These are phyloP conservation scores for Chymomyza procnemis DNA, from an alignment of 2,888 invertebrate genomes.

Conservation along the genomic window DNA sequence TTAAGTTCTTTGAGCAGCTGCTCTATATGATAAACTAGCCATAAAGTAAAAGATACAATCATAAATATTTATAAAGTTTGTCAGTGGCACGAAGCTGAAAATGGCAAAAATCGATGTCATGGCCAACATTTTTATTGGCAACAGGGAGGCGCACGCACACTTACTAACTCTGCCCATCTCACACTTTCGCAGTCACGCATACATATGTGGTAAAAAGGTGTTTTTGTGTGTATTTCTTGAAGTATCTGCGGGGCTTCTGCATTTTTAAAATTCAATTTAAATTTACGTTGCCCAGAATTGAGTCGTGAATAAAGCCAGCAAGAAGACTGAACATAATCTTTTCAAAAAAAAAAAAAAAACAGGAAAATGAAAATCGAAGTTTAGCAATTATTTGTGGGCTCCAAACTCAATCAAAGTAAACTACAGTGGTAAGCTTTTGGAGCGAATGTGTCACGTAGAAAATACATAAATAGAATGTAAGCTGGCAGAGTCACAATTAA, in stretches of 20 bases:
- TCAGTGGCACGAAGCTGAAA: constrained; percentile 24
- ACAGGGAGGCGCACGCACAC: not conserved
- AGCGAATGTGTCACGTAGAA: constrained; percentile 15
- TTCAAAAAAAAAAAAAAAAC: not conserved
- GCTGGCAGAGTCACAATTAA: constrained; percentile 25
- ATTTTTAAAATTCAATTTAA: constrained; percentile 70
- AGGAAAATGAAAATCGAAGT: constrained; percentile 37
- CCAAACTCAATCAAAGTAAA: not conserved
- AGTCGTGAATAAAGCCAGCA: constrained; percentile 28
- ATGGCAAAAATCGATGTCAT: constrained; percentile 54
- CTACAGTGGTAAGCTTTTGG: not conserved
- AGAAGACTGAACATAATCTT: constrained; percentile 22
- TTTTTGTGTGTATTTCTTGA: not conserved
- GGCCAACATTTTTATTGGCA: constrained; percentile 35
- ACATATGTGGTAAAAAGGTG: constrained; percentile 12
- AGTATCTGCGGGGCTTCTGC: constrained; percentile 34
- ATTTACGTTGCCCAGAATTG: constrained; percentile 44
- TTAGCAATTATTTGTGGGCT: constrained; percentile 30
- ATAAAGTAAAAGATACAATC: constrained; percentile 1
- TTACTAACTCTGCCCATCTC: not conserved
- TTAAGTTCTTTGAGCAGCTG: not conserved
- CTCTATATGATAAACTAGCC: not conserved
- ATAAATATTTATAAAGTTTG: constrained; percentile 62
- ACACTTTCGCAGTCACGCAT: not conserved
- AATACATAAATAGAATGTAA: constrained; percentile 16